A percentile compares a stretch with the other conserved stretches of the same genome.
phyloP scores from a whole-genome alignment of 1,140 invertebrate species.

The Drosophila littoralis region DNA sequence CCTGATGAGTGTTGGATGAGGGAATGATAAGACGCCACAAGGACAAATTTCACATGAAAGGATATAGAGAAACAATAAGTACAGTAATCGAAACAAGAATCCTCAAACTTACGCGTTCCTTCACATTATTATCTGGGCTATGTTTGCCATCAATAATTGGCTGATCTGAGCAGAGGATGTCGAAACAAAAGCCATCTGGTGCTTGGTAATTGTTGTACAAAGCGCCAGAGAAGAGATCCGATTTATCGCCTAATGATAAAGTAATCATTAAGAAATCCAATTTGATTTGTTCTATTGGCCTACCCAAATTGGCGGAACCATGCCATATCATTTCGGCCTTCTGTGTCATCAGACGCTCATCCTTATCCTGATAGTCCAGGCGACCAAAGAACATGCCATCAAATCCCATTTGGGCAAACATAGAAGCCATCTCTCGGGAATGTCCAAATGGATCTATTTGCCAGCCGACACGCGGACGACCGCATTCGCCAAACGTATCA shows the following conservation, averaged over 20 bases:
- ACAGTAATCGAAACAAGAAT: background rate
- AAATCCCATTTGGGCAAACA: conserved; percentile 93
- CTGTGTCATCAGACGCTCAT: conserved; percentile 85
- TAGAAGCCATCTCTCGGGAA: conserved; percentile 92
- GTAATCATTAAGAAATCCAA: background rate
- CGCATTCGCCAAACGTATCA: conserved; percentile 94
- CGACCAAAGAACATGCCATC: conserved; percentile 95
- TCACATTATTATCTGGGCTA: conserved; percentile 90
- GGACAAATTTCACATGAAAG: conserved; percentile 19
- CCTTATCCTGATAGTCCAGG: conserved; percentile 95
- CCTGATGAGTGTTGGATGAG: conserved; percentile 81
- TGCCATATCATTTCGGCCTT: conserved; percentile 86
- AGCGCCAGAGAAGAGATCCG: conserved; percentile 89
- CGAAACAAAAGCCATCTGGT: conserved; percentile 95
- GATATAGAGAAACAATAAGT: conserved; percentile 23
- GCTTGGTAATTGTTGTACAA: conserved; percentile 92
- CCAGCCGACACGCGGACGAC: conserved; percentile 92
- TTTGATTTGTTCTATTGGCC: background rate
- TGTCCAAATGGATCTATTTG: conserved; percentile 98
- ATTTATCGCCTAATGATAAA: conserved; percentile 48
- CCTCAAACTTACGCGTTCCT: conserved; percentile 86
- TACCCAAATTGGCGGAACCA: conserved; percentile 65
- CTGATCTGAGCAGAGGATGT: conserved; percentile 92
- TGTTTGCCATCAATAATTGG: conserved; percentile 91
- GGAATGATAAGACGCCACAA: conserved; percentile 46